Percentiles rank a stretch among this genome's conserved stretches.
Conservation (phyloP, 2,797 vertebrate genomes). For the Melanotaenia maccullochi region DNA sequence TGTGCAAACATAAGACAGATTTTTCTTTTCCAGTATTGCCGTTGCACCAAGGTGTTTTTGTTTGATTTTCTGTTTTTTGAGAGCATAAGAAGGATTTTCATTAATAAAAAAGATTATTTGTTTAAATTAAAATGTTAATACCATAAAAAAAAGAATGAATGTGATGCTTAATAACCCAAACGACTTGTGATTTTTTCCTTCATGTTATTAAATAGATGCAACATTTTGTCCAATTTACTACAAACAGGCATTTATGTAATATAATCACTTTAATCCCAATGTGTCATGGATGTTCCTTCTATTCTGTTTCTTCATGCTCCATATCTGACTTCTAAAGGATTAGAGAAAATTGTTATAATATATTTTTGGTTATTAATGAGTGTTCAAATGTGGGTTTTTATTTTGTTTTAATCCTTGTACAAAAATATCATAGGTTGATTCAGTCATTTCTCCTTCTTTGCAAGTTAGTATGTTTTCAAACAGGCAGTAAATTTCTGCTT, state of each 20-base stretch:
- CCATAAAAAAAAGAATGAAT: too few relatives aligned
- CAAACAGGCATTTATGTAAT: not conserved
- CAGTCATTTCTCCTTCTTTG: too few relatives aligned
- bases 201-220: slow-evolving; percentile 2
- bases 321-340: not conserved
- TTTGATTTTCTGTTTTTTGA: not conserved
- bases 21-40: too few relatives aligned
- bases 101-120: not conserved
- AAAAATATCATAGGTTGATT: not conserved
- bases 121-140: too few relatives aligned
- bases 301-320: not conserved
- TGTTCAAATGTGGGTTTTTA: not conserved
- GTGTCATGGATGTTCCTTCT: not conserved
- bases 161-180: too few relatives aligned
- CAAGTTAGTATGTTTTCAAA: not conserved
- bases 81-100: not conserved
- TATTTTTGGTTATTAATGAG: not conserved
- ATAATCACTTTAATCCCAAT: slow-evolving; percentile 16
- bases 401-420: not conserved
- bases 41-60: not conserved
- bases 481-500: not conserved
- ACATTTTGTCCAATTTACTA: not conserved
- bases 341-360: not conserved
- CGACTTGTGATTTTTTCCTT: not conserved
- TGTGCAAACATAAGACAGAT: not conserved